Percentiles rank a stretch among this genome's conserved stretches.
Conservation (phyloP, 2,797 vertebrate species). For the Neosilurus mollespiculum region DNA sequence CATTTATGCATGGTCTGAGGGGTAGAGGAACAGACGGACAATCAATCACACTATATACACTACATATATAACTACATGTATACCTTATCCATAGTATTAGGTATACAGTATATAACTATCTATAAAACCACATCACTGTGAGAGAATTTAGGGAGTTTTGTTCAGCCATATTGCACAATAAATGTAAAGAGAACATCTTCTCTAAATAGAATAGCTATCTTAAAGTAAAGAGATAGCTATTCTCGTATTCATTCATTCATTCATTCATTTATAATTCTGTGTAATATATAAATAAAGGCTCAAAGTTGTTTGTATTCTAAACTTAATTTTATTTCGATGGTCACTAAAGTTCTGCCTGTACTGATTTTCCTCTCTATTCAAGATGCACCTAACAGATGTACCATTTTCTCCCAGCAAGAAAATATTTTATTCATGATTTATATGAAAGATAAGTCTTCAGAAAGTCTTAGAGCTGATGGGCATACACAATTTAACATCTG, state of each 20-base stretch:
- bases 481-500: slow-evolving; percentile 82
- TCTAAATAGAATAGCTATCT: no score
- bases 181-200: no score
- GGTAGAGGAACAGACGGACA: not conserved
- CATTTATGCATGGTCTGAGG: slow-evolving; percentile 28
- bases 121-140: not conserved
- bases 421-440: slow-evolving; percentile 84
- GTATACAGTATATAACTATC: not conserved
- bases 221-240: no score
- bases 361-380: slow-evolving; percentile 65
- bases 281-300: slow-evolving; percentile 18
- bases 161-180: no score
- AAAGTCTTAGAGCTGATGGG: slow-evolving; percentile 79
- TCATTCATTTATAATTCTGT: slow-evolving; percentile 33
- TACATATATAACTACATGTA: no score
- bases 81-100: not conserved
- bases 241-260: no score
- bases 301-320: not conserved
- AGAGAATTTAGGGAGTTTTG: no score
- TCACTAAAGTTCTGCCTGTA: slow-evolving; percentile 61
- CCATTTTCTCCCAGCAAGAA: slow-evolving; percentile 77
- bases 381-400: slow-evolving; percentile 75
- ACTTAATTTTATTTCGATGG: slow-evolving; percentile 38
- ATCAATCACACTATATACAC: not conserved
- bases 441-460: slow-evolving; percentile 80